These are phyloP conservation scores for Sus scrofa DNA, from an alignment of 2,113 vertebrate genomes.

Conservation along the genomic window T2T-Sscrofa CM000824.6:120770001-120770500, in stretches of 20 bases:
- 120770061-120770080: too few relatives aligned
- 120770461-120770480: background rate
- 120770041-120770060: too few relatives aligned
- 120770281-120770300: background rate
- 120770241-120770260: background rate
- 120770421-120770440: background rate
- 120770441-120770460: background rate
- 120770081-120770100: too few relatives aligned
- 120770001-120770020: too few relatives aligned
- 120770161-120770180: too few relatives aligned
- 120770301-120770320: background rate
- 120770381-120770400: background rate
- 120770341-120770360: constrained; percentile 27
- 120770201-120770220: too few relatives aligned
- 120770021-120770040: too few relatives aligned
- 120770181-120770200: too few relatives aligned
- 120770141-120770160: too few relatives aligned
- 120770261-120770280: background rate
- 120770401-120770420: background rate
- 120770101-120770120: too few relatives aligned
- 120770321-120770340: background rate
- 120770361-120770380: background rate
- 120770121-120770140: too few relatives aligned
- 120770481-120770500: background rate
- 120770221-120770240: too few relatives aligned